Evolutionary conservation across 2,888 invertebrate genomes (phyloP).

Genomic region (Pristionchus arcanus): DNA sequence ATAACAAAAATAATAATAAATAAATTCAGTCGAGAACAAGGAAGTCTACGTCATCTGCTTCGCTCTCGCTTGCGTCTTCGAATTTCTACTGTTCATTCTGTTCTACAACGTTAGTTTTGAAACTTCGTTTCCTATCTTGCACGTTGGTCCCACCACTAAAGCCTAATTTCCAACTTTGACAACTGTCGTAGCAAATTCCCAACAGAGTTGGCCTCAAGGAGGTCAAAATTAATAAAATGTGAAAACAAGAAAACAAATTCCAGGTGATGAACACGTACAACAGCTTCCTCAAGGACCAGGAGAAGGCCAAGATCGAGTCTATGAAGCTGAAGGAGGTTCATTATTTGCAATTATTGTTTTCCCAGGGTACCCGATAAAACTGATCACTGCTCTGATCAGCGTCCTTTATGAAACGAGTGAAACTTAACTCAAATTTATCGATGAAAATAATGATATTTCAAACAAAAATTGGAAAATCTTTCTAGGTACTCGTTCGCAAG

Average conservation of each 20-base stretch:
- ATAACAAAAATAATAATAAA: not conserved
- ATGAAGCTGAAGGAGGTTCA: constrained; percentile 17
- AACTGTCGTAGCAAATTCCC: too few relatives aligned
- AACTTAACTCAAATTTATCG: too few relatives aligned
- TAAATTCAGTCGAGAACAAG: not conserved
- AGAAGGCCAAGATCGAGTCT: constrained; percentile 16
- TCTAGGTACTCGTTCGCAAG: not conserved
- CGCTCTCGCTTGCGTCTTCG: constrained; percentile 22
- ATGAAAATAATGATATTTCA: not conserved
- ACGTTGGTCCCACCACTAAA: too few relatives aligned
- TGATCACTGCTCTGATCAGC: too few relatives aligned
- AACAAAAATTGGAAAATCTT: not conserved
- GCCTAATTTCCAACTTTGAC: too few relatives aligned
- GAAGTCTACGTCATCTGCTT: constrained; percentile 26
- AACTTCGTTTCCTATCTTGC: too few relatives aligned
- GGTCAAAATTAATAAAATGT: too few relatives aligned
- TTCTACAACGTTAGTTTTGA: not conserved
- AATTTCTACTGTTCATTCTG: constrained; percentile 4
- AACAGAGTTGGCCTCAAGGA: too few relatives aligned
- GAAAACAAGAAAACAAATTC: too few relatives aligned
- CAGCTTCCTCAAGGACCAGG: constrained; percentile 34
- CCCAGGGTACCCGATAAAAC: too few relatives aligned
- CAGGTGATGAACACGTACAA: constrained; percentile 28
- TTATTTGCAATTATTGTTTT: not conserved
- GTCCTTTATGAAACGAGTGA: not conserved